Evolutionary conservation across 2,888 invertebrate species (phyloP).

Genomic region (Drosophila subsilvestris): DNA sequence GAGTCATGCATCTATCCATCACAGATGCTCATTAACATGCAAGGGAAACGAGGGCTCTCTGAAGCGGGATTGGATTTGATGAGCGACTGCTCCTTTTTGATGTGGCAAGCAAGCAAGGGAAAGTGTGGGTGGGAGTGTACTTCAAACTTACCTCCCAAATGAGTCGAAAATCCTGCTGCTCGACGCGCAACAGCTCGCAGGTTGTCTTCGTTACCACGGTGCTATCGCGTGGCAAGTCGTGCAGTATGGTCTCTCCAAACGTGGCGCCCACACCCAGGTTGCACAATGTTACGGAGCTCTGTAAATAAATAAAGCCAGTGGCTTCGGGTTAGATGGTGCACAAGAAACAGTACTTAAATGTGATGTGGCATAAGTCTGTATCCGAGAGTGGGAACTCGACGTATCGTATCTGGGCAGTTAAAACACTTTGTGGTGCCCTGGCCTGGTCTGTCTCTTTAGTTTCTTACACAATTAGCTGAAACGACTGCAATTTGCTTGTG

Average conservation of each 20-base stretch:
- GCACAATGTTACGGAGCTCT: slow-evolving; percentile 88
- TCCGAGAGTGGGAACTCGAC: not conserved
- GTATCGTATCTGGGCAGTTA: not conserved
- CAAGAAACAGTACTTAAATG: slow-evolving; percentile 12
- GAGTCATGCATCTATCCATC: slow-evolving; percentile 17
- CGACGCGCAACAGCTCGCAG: slow-evolving; percentile 90
- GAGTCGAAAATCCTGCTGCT: slow-evolving; percentile 90
- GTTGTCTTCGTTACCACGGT: slow-evolving; percentile 90
- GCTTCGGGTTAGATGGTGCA: not conserved
- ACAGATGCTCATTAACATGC: slow-evolving; percentile 53
- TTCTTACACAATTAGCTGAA: slow-evolving; percentile 43
- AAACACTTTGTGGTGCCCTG: not conserved
- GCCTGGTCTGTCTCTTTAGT: slow-evolving; percentile 1
- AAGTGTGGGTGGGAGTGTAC: slow-evolving; percentile 25
- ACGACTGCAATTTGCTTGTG: slow-evolving; percentile 57
- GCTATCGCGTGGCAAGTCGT: slow-evolving; percentile 89
- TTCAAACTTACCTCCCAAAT: slow-evolving; percentile 89
- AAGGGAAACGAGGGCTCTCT: not conserved
- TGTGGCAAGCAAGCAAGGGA: slow-evolving; percentile 6
- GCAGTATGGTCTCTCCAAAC: slow-evolving; percentile 90
- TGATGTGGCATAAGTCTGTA: slow-evolving; percentile 1
- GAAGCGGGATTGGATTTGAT: slow-evolving; percentile 1
- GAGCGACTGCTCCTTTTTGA: not conserved
- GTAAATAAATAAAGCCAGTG: slow-evolving; percentile 71
- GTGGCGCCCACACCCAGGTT: slow-evolving; percentile 90